Base-by-base conservation (phyloP, 92 coral and sea anemone species). In the Heteractis magnifica region DNA sequence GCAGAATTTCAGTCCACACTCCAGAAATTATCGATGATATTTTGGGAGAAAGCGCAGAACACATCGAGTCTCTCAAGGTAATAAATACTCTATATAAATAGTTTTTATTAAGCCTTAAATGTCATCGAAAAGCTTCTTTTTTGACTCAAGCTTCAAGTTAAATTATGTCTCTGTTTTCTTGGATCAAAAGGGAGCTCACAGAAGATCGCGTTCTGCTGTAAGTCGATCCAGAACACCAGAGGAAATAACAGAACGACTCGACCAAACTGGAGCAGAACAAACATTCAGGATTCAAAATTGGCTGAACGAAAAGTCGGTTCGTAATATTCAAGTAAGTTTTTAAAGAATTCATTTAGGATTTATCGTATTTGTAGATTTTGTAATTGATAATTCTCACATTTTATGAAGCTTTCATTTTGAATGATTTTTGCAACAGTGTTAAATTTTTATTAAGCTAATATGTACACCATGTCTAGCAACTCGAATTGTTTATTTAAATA, bases 1-100 rank as follows among this genome's bases (percentile, higher is more conserved):
- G 94, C 56, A 86, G 98, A 75, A 93, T 95, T 76, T 94, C 94
- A n/a, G 98, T 95, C n/a, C 98, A 95, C 65, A 95, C 98, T 65
- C 92, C 89, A 6, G 94, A 92, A 62, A 72, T 92, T 23, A 83
- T 95, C 60, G 93, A 90, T 62, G 95, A 95, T 77, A 90, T 95
- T 75, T 65, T 93, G 34, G 86, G 89, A 49, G 98, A 93, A 21
- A 88, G 88, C 51, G 87, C 80, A 8, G 83, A 71, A 68, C 89
- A 92, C 62, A 62, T 62, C 70, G 85, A 84, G 11, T 50, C 76
- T 26, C 75, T 77, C 23, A 85, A 86, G 92, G 96, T 90, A 76
- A 80, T 15, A 34, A 58, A 21, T n/a, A 20, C 75, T 62, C 21
- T 10, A 8, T 23, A 62, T 8, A 62, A 62, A 5, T 62, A 18